Base-by-base conservation (phyloP, 92 coral and sea anemone genomes). In the Pocillopora grandis region DNA sequence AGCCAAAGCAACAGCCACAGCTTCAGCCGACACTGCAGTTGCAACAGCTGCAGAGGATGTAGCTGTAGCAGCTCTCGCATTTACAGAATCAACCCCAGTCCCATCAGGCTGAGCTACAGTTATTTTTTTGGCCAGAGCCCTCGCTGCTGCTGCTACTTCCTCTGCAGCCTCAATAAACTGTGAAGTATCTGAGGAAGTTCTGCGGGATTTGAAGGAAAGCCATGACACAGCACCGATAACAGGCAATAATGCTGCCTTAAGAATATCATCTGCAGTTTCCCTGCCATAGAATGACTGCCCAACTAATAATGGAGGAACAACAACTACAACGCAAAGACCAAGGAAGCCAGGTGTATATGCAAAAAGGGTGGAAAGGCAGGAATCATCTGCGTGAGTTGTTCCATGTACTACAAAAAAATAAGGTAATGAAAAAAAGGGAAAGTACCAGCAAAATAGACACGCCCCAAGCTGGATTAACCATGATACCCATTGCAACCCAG, bases 391-490 rank as follows among this genome's bases (percentile, higher is more conserved):
- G 59, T 23, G 49, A 14, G 55, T 27, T 58, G 58, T 59, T 66
- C 18, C 31, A 12, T 16, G 5, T 11, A 77, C 11, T 37, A 60
- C 20, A n/a, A n/a, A 31, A 77, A 62, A 77, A 19, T 48, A 14
- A 42, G 16, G 72, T 71, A 66, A 33, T 67, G 16, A 48, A 20
- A 61, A 60, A 21, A 61, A 76, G 0, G 27, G 56, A 76, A 48
- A 60, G 9, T 13, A 59, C 62, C 13, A 76, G 35, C 37, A 76
- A 58, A 36, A 78, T 72, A 64, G 82, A 64, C 42, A 78, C 0
- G 15, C 82, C 73, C 82, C 82, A 78, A 5, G 42, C 7, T 21
- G 82, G 72, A 48, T 78, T 78, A 19, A 78, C 20, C 82, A 78
- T 78, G 15, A 78, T 78, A 16, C 82, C 82, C 10, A 78, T 64